phyloP scores from a whole-genome alignment of 2,113 vertebrate genomes.

The Caloenas nicobarica region DNA sequence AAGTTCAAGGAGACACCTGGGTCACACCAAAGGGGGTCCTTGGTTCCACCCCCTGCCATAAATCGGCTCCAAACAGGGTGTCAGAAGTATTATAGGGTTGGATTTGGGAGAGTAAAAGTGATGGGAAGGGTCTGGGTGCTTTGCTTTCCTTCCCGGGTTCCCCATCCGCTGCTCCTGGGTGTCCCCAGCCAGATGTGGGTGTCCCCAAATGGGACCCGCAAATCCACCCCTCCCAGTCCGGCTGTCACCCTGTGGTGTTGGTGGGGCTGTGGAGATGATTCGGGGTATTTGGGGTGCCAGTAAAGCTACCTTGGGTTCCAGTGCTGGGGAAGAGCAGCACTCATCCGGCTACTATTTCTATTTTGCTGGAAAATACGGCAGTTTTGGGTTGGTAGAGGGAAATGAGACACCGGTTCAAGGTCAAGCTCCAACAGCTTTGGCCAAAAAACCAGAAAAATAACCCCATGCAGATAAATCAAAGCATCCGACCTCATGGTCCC shows the following conservation, averaged over 20 bases:
- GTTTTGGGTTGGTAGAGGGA: background rate
- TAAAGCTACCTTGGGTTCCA: background rate
- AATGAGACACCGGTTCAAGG: background rate
- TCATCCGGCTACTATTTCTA: background rate
- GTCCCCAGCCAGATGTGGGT: background rate
- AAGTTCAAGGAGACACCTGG: accelerated
- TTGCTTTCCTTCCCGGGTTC: background rate
- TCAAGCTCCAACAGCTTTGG: background rate
- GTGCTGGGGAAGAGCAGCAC: accelerated
- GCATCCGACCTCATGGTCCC: accelerated
- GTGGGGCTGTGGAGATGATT: accelerated
- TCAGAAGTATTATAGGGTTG: accelerated
- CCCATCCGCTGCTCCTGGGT: background rate
- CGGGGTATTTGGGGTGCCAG: background rate
- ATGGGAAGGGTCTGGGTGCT: background rate
- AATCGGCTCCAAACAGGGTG: background rate
- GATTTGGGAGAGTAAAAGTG: background rate
- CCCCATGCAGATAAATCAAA: background rate
- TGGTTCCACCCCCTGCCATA: accelerated
- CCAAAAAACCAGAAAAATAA: background rate
- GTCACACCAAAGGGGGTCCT: background rate
- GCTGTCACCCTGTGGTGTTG: background rate
- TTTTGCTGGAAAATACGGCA: accelerated
- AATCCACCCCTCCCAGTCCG: accelerated
- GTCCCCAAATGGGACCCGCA: background rate